Base-by-base conservation (phyloP, 2,113 vertebrate species). In the Anser brachyrhynchus region DNA sequence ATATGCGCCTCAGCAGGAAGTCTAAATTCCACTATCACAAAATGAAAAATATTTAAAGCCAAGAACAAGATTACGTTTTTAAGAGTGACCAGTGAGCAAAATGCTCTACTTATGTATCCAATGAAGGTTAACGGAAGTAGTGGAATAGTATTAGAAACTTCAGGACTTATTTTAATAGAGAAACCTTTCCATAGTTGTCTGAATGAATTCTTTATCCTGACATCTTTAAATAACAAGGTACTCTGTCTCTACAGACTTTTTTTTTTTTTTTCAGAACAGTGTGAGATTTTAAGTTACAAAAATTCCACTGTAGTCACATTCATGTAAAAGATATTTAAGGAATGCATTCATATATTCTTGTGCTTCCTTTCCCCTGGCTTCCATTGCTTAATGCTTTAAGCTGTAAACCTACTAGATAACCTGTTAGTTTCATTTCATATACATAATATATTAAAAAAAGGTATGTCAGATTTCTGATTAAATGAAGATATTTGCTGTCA, bases 401-500 rank as follows among this genome's bases (percentile, higher is more conserved):
- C n/a, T n/a, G 91, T 57, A 64, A 92, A 61, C 67, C n/a, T 86
- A 20, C 33, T 11, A 61, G 67, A 23, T 76, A 73, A 85, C 66
- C 35, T 69, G 8, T 28, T 57, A 35, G 33, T 43, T 69, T 66
- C 6, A 10, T 70, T 93, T 83, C n/a, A n/a, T 18, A 0, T 35
- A 37, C 22, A 55, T 43, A 81, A 86, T 19, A 9, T 41, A 44
- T 58, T 43, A 52, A 16, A 92, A 61, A 28, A 72, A 62, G 44
- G 16, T 13, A 19, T 76, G 46, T 58, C 51, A 80, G 35, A 37
- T 16, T 77, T 77, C 46, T 83, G 88, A 67, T 70, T 90, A 85
- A 95, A 76, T 70, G 29, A 80, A 93, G 62, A 46, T 75, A 22
- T 75, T 95, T 89, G 25, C 39, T 85, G 33, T 26, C 58, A 49